Evolutionary conservation across 2,888 invertebrate species (phyloP), one percentile per base, ranked within the genome.

Genomic region (Drosophila phalerata): DNA sequence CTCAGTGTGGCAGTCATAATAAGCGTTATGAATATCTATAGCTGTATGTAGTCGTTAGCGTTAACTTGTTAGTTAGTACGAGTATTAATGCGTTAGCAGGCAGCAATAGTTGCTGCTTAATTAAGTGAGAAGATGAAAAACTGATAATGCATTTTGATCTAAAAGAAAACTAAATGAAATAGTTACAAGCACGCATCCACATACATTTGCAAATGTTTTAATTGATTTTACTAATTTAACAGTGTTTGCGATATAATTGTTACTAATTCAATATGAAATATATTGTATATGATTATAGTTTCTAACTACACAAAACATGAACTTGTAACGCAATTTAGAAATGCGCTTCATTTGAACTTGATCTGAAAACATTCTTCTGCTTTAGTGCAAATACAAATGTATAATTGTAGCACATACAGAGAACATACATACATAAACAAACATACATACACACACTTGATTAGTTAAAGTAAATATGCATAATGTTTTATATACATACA

Each of bases 71-170:
- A 81, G 80, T 71, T 85, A 88, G 70, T 74, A 56, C 52, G 60
- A 73, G 71, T 80, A 82, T 82, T 73, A 72, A 79, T 69, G 71
- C 74, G 57, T 73, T 71, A 61, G 63, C 67, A 67, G 47, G 58
- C 49, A 57, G 67, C 73, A 67, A 53, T 58, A 42, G 48, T 73
- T 56, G 65, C 65, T 77, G 72, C 72, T 79, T 66, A 61, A 66
- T 55, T 76, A 85, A 79, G 88, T 68, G 51, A 75, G 79, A 73
- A 82, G 69, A 69, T 75, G 48, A 49, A 13, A 8, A 49, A 77
- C 76, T 60, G 88, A 81, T 77, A 85, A 69, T 84, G 88, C 84
- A 84, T 84, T 84, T 56, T 77, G 60, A 74, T 79, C 77, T 74
- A 72, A 75, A 32, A 3, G 11, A 40, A 40, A 53, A 42, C 6